These are phyloP conservation scores for Istiophorus platypterus DNA, from an alignment of 2,113 vertebrate species.

Conservation along the genomic window DNA sequence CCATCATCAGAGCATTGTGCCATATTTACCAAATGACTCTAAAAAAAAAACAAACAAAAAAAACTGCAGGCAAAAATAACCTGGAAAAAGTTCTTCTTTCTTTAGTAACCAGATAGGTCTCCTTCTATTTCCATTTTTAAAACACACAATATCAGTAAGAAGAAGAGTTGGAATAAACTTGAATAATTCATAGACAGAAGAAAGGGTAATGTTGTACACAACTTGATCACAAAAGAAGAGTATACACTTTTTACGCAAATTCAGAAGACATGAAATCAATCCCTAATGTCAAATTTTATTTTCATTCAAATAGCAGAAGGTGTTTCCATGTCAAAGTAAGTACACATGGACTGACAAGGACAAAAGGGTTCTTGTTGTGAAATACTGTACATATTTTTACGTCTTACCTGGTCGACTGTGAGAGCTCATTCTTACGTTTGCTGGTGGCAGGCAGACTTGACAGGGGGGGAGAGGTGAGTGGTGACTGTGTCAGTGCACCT, in stretches of 20 bases:
- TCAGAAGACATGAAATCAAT: background rate
- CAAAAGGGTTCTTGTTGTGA: background rate
- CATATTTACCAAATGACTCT: background rate
- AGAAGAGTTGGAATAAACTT: background rate
- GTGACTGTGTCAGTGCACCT: constrained; percentile 72
- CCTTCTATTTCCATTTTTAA: background rate
- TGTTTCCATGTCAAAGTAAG: background rate
- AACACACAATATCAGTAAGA: background rate
- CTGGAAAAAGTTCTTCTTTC: too few species aligned
- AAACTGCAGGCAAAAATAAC: background rate
- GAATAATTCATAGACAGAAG: background rate
- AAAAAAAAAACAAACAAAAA: background rate
- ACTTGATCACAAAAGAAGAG: background rate
- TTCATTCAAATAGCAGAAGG: background rate
- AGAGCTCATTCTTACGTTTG: constrained; percentile 76
- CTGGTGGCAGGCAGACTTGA: constrained; percentile 34
- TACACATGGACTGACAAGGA: background rate
- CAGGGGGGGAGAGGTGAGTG: constrained; percentile 40
- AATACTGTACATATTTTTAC: background rate
- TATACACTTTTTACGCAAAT: background rate
- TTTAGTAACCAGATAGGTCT: background rate
- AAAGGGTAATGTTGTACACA: background rate
- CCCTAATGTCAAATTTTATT: background rate
- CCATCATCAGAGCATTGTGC: background rate
- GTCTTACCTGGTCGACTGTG: constrained; percentile 81